Evolutionary conservation across 2,888 invertebrate species (phyloP), one percentile per base, ranked within the genome.

Genomic region (Caenorhabditis sp.): DNA sequence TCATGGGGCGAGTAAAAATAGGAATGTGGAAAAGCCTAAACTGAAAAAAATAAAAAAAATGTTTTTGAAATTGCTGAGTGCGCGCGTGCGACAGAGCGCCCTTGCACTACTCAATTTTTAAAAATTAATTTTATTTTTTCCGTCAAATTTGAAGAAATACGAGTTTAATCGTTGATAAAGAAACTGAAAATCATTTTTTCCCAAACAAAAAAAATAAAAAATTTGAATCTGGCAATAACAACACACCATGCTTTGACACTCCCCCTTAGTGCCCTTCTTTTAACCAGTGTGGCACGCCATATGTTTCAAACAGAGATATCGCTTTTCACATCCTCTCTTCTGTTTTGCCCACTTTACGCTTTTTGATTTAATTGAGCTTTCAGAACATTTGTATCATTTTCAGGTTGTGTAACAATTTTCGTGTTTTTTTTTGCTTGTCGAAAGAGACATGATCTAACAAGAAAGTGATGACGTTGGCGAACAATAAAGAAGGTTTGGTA

Each of bases 401-500:
- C 43, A 43, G 43, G 43, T 31, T 31, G 43, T 43, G 43, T 43
- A 43, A 43, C 43, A 43, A 31, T 31, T 31, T 31, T 31, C 31
- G 31, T 31, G 31, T 31, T 31, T 31, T 31, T 31, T 4, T 31
- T 31, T 6, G 31, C 43, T 36, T 36, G 36, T 36, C 36, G 12
- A 36, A 43, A 43, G 17, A 43, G 43, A 43, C 17, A 43, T 43
- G 43, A 43, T 21, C 21, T 23, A 23, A 51, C 19, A 21, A 58
- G 36, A n/a, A 58, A 58, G 14, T 14, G 17, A 27, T 23, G 5
- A 23, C 26, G 55, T 21, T 51, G 27, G 17, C 51, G 51, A 51
- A 10, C 31, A 31, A 10, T 31, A 31, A 23, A n/a, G 57, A 58
- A 36, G 73, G 76, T 58, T 62, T 76, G 26, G 60, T 67, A 24